Evolutionary conservation across 2,888 invertebrate genomes (phyloP), one percentile per base, ranked within the genome.

Genomic region (Tricholauxania praeusta): DNA sequence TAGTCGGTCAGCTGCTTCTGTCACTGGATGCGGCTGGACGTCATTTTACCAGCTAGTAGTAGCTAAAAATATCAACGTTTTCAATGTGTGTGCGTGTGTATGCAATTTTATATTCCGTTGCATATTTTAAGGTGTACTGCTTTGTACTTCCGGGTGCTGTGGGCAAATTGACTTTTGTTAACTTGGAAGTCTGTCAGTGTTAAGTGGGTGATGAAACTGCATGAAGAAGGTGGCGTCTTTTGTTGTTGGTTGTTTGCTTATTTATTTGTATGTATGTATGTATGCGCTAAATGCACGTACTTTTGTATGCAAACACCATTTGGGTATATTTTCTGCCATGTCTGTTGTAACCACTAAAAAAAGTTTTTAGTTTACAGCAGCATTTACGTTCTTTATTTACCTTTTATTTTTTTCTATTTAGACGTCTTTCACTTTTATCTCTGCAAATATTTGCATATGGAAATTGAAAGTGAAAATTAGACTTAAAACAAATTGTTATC

Each of bases 1-100:
- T 19, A 47, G 67, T n/a, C 65, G 65, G 51, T 65, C 49, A 62
- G 60, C 60, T 62, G 60, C 60, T 62, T 32, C 47, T 62, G 60
- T 22, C 12, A 32, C 10, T 32, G 28, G 52, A 49, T 65, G n/a
- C 63, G 10, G 19, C 55, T 55, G 48, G 47, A 67, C 67, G 64
- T 64, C 64, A 53, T 67, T 19, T 67, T 12, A 57, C 47, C 28
- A 64, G 51, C 39, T 8, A 39, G 51, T 8, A 39, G 51, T 15
- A 28, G 19, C 60, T 62, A 62, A 62, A 62, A 62, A 62, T 62
- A 62, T 47, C 60, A 32, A 8, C 39, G 15, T 62, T 39, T 39
- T 39, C 1, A 39, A 39, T 28, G 19, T 57, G 19, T 15, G 28
- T 4, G 57, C 12, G 60, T 62, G 47, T 62, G 47, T 17, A 32